A percentile compares a stretch with the other conserved stretches of the same genome.
These are phyloP conservation scores for Chiloscyllium punctatum DNA, from an alignment of 2,797 vertebrate species.

Conservation along the genomic window DNA sequence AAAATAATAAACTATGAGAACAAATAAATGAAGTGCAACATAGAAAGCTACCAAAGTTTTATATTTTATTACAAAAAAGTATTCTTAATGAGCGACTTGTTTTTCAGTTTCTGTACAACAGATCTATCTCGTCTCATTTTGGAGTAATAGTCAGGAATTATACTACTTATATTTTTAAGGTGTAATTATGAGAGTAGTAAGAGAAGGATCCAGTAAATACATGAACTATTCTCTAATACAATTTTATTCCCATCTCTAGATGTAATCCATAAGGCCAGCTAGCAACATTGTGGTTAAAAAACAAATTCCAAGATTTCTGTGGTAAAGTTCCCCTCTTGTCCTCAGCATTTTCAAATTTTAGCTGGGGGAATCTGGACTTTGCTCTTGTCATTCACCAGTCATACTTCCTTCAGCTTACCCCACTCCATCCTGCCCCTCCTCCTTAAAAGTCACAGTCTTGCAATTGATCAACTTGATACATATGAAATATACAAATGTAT, in stretches of 20 bases:
- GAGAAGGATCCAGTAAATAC: background rate
- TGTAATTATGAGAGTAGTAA: background rate
- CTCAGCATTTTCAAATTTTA: background rate
- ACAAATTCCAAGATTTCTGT: background rate
- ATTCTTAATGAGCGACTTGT: background rate
- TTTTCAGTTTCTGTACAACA: background rate
- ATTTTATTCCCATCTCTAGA: background rate
- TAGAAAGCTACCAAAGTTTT: background rate
- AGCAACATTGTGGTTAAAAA: background rate
- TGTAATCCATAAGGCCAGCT: background rate
- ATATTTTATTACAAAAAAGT: slow-evolving; percentile 26
- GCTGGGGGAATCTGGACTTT: background rate
- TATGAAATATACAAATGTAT: background rate
- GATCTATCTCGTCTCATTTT: background rate
- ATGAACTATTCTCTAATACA: background rate
- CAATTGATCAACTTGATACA: slow-evolving; percentile 7
- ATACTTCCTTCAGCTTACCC: background rate
- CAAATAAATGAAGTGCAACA: slow-evolving; percentile 5
- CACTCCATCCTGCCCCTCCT: background rate
- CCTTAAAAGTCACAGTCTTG: background rate
- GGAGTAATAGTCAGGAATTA: background rate
- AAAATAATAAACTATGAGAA: background rate
- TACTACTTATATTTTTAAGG: background rate
- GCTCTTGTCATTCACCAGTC: background rate
- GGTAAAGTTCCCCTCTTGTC: background rate